Conservation (phyloP, 2,888 invertebrate species). For the Vanessa cardui region DNA sequence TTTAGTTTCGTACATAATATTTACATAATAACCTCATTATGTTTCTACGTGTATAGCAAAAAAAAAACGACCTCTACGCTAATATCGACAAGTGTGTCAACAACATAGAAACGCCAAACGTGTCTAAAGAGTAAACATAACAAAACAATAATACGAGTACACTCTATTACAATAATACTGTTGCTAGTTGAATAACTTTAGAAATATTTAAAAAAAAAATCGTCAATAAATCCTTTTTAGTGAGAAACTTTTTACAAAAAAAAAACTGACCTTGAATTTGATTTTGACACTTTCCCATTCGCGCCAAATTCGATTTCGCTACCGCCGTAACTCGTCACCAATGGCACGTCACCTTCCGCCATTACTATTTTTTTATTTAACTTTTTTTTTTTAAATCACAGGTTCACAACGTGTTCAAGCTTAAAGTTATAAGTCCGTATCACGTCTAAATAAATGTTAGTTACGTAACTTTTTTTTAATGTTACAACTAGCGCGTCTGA, state of each 20-base stretch:
- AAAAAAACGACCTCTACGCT: conserved; percentile 32
- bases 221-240: conserved; percentile 6
- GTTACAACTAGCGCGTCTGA: conserved; percentile 47
- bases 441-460: conserved; percentile 11
- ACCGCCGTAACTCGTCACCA: conserved; percentile 73
- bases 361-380: conserved; percentile 58
- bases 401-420: conserved; percentile 36
- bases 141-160: conserved; percentile 7
- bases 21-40: conserved; percentile 38
- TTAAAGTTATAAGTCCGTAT: conserved; percentile 35
- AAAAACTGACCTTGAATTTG: conserved; percentile 74
- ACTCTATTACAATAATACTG: not conserved
- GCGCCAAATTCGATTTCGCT: conserved; percentile 72
- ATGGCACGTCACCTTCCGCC: conserved; percentile 77
- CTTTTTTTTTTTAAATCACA: conserved; percentile 45
- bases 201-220: not conserved
- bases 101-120: conserved; percentile 4
- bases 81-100: conserved; percentile 28
- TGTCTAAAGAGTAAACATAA: conserved; percentile 11
- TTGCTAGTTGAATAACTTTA: not conserved
- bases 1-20: conserved; percentile 8
- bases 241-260: conserved; percentile 11
- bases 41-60: conserved; percentile 17
- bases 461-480: conserved; percentile 23
- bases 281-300: conserved; percentile 69